These are phyloP conservation scores for Strix aluco DNA, from an alignment of 2,113 vertebrate species.

Conservation along the genomic window DNA sequence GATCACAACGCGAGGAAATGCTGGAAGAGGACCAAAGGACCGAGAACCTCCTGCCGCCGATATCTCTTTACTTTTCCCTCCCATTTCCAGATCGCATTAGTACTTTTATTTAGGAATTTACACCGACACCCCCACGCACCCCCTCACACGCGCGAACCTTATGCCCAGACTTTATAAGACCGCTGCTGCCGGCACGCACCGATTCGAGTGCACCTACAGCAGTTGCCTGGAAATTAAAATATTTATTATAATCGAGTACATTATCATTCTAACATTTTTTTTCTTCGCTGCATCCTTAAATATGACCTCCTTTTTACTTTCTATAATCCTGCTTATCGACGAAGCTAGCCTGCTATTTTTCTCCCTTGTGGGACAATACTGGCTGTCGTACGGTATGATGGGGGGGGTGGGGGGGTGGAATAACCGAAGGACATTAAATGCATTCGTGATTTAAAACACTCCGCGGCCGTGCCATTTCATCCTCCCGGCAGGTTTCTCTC, in stretches of 20 bases:
- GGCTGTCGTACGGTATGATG: neutral
- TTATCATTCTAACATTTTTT: neutral
- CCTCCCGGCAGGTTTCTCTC: neutral
- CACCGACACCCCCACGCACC: neutral
- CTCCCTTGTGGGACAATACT: slow-evolving; percentile 38
- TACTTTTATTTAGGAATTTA: slow-evolving; percentile 68
- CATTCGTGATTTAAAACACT: slow-evolving; percentile 46
- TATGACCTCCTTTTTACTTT: slow-evolving; percentile 32
- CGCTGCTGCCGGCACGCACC: neutral
- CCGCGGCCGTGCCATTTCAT: neutral
- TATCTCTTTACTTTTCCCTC: slow-evolving; percentile 57
- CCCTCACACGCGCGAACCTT: neutral
- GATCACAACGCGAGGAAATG: neutral
- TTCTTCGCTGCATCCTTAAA: neutral
- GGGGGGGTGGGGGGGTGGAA: neutral
- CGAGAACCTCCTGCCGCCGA: neutral
- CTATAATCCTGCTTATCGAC: slow-evolving; percentile 39
- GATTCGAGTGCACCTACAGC: neutral
- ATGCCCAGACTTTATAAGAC: slow-evolving; percentile 13
- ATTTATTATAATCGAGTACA: neutral
- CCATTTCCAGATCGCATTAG: slow-evolving; percentile 45
- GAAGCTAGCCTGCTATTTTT: slow-evolving; percentile 39
- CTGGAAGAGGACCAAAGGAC: slow-evolving; percentile 46
- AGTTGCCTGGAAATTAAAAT: neutral
- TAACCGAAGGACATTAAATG: slow-evolving; percentile 42